These are phyloP conservation scores for Bolborhynchus lineola DNA, from an alignment of 2,113 vertebrate genomes.

Conservation along the genomic window DNA sequence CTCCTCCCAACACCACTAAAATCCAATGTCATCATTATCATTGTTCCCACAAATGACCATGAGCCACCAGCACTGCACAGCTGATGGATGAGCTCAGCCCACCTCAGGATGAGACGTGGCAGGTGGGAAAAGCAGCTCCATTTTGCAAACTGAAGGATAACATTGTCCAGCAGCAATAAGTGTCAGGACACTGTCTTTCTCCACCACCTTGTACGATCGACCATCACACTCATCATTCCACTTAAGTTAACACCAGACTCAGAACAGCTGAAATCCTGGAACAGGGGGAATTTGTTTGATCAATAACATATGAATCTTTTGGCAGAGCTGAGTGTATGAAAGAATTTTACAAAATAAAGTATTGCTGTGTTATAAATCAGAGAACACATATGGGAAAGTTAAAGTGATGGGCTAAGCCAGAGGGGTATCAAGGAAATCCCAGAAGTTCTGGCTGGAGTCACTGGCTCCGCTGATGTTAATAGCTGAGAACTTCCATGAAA, in stretches of 20 bases:
- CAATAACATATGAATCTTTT: slow-evolving; percentile 50
- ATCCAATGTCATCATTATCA: not conserved
- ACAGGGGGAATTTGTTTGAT: slow-evolving; percentile 51
- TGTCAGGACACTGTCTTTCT: not conserved
- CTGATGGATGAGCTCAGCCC: not conserved
- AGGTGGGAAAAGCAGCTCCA: not conserved
- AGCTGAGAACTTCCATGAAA: slow-evolving; percentile 21
- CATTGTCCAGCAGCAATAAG: not conserved
- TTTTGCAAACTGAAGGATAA: not conserved
- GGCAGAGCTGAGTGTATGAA: not conserved
- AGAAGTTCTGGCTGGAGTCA: slow-evolving; percentile 48
- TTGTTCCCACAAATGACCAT: not conserved
- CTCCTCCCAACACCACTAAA: slow-evolving; percentile 11
- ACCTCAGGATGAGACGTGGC: not conserved
- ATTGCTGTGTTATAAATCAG: slow-evolving; percentile 41
- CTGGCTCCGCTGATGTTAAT: not conserved
- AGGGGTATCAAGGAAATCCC: slow-evolving; percentile 59
- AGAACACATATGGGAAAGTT: slow-evolving; percentile 56
- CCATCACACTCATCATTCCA: not conserved
- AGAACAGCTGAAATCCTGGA: slow-evolving; percentile 5
- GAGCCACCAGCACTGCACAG: not conserved
- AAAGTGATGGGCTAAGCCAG: not conserved
- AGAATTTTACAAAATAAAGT: slow-evolving; percentile 38
- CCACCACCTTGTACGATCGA: not conserved
- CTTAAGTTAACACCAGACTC: not conserved